Conservation (phyloP, 1,140 invertebrate species). For the Gryon sp. region DNA sequence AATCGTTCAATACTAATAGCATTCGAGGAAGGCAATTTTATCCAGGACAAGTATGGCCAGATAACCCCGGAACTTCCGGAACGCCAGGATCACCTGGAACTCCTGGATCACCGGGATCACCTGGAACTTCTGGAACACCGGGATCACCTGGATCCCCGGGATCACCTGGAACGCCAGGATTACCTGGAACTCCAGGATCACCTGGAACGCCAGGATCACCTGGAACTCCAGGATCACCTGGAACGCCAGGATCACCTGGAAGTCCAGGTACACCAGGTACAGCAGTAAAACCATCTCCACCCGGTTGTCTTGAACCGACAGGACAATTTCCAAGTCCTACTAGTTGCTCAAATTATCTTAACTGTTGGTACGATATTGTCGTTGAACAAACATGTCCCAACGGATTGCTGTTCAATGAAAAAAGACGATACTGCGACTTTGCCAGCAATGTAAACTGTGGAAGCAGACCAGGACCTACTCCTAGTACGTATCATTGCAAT, state of each 20-base stretch:
- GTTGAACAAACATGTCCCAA: constrained; percentile 83
- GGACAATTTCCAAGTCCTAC: constrained; percentile 83
- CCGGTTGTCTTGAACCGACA: constrained; percentile 71
- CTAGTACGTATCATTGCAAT: constrained; percentile 67
- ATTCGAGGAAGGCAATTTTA: constrained; percentile 60
- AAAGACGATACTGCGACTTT: constrained; percentile 83
- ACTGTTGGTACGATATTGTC: constrained; percentile 85
- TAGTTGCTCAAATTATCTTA: constrained; percentile 83
- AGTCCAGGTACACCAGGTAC: constrained; percentile 8
- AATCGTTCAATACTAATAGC: constrained; percentile 30
- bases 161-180: constrained; percentile 50
- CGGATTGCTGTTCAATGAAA: constrained; percentile 82
- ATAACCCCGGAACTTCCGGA: constrained; percentile 11
- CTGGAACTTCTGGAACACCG: constrained; percentile 51
- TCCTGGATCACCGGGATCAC: constrained; percentile 51
- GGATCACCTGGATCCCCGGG: constrained; percentile 53
- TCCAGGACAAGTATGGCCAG: constrained; percentile 55
- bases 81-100: constrained; percentile 39
- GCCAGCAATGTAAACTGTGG: constrained; percentile 83
- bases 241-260: constrained; percentile 6
- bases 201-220: constrained; percentile 25
- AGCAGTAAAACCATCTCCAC: constrained; percentile 44
- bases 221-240: constrained; percentile 45
- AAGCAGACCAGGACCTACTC: constrained; percentile 74
- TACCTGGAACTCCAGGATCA: constrained; percentile 37